Evolutionary conservation across 1,140 invertebrate species (phyloP), one percentile per base, ranked within the genome.

Genomic region (Bathynomus jamesi): DNA sequence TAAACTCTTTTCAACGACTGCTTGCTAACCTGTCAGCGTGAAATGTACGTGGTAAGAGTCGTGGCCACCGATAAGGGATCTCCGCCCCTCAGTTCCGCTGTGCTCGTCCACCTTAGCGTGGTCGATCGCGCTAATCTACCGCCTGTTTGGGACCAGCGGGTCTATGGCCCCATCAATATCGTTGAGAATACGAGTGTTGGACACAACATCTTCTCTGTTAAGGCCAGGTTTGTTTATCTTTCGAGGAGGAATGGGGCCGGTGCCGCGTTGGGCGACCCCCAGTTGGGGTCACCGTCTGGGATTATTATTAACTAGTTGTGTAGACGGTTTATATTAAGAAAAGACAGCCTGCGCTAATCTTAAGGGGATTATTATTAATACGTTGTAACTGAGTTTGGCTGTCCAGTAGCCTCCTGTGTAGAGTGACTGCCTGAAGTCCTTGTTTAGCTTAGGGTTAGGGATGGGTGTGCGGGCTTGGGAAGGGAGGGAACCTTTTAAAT

Each of bases 141-240:
- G 83, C 94, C 94, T 84, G 87, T 94, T 83, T 96, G 93, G 93
- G 92, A 95, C 87, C 87, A 88, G 84, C 88, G 86, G 85, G 88
- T 92, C 85, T 96, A 96, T 88, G 92, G 93, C 85, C 93, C 93
- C 86, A 93, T 93, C 87, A 90, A 91, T 88, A 92, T 96, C 88
- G 91, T 90, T 89, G 94, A 96, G 91, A 95, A 95, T 91, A 91
- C 95, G 87, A 94, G 92, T 89, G 91, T 95, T 87, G 92, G 94
- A 89, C 94, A 92, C 85, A 89, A 93, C 88, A 92, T 96, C 87
- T 94, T 91, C 85, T 90, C 92, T 85, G 89, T 95, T 84, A 95
- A 94, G 90, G 93, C 93, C 87, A 94, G 93, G 93, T 95, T 93
- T 91, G 92, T 94, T 91, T 90, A 68, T 68, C 28, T 13, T 83